Evolutionary conservation across 1,140 invertebrate species (phyloP), one percentile per base, ranked within the genome.

Genomic region (Druon quercuslanigerum): DNA sequence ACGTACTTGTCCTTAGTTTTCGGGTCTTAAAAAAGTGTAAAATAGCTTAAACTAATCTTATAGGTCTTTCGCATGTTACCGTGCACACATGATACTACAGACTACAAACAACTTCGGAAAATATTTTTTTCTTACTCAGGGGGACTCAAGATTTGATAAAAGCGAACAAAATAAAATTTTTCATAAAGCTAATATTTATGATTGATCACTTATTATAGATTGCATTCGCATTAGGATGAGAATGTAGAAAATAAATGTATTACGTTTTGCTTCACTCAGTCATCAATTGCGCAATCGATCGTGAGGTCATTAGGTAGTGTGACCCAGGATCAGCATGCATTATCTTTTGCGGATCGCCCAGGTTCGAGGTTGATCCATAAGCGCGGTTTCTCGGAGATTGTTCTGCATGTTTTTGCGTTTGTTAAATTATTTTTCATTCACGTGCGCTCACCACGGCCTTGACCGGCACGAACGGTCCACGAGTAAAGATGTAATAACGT

Each of bases 271-370:
- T n/a, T 33, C 25, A 5, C 25, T 33, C 25, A 33, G n/a, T 66
- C 57, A n/a, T 46, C 25, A 19, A 73, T 83, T 82, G 75, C 80
- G 82, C 72, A 81, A 83, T 71, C 57, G 77, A 57, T 73, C 77
- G 73, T 82, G 79, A 84, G 79, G 79, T 79, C 78, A 82, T 78
- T 80, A 77, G 78, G 79, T 82, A 71, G 66, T 75, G 71, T 75
- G 75, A 79, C 72, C 78, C 57, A 72, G 66, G 71, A 66, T 66
- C 60, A 66, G 6, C 60, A 66, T 66, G 40, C 40, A 66, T 33
- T 4, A 72, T 50, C 72, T 78, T 78, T 57, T 66, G 46, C 17
- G n/a, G 60, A 76, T 76, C 72, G 74, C 19, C 50, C 56, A 74
- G 73, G 56, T 66, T 66, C 33, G 33, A 66, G 60, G 60, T 66